Conservation (phyloP, 2,113 vertebrate genomes). For the Dicentrarchus labrax region DNA sequence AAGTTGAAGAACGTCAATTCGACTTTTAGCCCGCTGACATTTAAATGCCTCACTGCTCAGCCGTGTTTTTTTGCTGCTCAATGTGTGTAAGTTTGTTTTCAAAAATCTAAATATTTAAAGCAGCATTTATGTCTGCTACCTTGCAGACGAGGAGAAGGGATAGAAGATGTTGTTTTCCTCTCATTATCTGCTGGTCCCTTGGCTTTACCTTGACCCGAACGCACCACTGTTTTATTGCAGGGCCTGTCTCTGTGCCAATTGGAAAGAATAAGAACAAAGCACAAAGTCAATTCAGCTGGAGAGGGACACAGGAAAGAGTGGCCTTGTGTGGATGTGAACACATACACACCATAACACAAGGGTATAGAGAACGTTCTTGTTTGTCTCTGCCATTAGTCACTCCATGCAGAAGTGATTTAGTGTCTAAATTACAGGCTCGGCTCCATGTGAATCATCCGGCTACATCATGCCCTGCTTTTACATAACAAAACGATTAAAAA, state of each 20-base stretch:
- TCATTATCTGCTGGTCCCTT: conserved; percentile 49
- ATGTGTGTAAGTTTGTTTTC: background rate
- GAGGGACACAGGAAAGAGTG: conserved; percentile 1
- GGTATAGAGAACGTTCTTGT: conserved; percentile 32
- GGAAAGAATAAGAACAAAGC: conserved; percentile 54
- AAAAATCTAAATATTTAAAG: conserved; percentile 51
- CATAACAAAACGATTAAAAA: conserved; percentile 35
- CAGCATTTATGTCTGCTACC: background rate
- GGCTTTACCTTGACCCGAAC: conserved; percentile 67
- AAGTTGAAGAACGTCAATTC: conserved; percentile 16
- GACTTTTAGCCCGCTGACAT: conserved; percentile 49
- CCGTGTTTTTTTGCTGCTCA: background rate
- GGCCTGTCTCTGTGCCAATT: conserved; percentile 46
- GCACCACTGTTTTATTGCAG: conserved; percentile 57
- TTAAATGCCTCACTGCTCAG: background rate
- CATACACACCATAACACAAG: conserved; percentile 10
- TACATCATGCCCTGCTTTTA: conserved; percentile 22
- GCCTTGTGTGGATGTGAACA: background rate
- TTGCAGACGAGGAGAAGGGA: conserved; percentile 13
- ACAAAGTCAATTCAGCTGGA: conserved; percentile 52
- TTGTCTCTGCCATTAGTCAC: conserved; percentile 42
- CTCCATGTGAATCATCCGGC: conserved; percentile 38
- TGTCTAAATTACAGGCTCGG: conserved; percentile 37
- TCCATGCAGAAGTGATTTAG: conserved; percentile 62
- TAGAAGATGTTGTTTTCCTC: conserved; percentile 47